Evolutionary conservation across 2,888 invertebrate genomes (phyloP).

Genomic region (Volucella bombylans): DNA sequence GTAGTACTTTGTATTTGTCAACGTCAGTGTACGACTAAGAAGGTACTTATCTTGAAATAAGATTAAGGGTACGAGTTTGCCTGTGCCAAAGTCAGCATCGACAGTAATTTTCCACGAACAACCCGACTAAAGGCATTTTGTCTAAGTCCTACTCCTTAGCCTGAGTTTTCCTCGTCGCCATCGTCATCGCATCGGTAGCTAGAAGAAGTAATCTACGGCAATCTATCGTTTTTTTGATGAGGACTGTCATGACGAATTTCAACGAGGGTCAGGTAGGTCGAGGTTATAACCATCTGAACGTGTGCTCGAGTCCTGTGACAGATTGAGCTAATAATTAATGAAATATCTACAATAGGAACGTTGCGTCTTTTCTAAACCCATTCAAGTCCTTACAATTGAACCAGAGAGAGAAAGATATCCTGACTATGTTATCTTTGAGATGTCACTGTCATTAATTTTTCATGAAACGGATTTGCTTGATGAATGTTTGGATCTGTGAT

Average conservation of each 20-base stretch:
- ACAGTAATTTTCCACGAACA: conserved; percentile 37
- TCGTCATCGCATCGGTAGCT: neutral
- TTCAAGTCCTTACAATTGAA: neutral
- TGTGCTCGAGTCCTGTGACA: conserved; percentile 58
- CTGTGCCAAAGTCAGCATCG: conserved; percentile 22
- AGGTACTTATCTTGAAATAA: conserved; percentile 51
- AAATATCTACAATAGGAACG: conserved; percentile 39
- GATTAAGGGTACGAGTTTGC: conserved; percentile 35
- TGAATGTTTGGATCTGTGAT: conserved; percentile 8
- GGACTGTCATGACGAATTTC: conserved; percentile 35
- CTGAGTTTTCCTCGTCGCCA: neutral
- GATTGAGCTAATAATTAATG: conserved; percentile 65
- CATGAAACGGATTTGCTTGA: conserved; percentile 38
- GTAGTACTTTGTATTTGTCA: conserved; percentile 58
- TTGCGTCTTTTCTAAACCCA: conserved; percentile 25
- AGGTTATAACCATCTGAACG: conserved; percentile 47
- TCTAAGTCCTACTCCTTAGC: neutral
- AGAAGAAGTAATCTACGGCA: conserved; percentile 29
- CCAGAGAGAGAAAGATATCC: neutral
- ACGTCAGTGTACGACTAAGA: conserved; percentile 44
- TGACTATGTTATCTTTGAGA: conserved; percentile 12
- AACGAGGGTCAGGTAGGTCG: neutral
- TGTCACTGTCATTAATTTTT: conserved; percentile 25
- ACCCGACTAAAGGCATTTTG: conserved; percentile 13
- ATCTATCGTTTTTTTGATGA: conserved; percentile 46